Conservation (phyloP, 53 echinoderm and acorn worm genomes). For the Apostichopus leukothele region DNA sequence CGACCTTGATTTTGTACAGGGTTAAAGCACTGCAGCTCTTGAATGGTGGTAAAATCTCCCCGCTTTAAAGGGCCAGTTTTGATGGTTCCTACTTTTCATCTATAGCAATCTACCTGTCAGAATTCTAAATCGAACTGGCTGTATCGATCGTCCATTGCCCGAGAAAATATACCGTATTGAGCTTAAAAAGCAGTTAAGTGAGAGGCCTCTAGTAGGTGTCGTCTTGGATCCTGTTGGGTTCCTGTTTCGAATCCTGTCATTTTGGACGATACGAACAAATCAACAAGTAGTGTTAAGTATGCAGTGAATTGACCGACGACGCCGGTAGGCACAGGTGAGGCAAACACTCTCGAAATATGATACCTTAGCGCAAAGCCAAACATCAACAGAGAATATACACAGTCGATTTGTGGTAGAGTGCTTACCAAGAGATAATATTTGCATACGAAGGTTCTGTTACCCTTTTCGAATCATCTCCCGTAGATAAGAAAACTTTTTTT, state of each 20-base stretch:
- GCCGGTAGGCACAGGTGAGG: slow-evolving; percentile 50
- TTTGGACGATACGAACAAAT: slow-evolving; percentile 20
- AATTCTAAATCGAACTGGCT: slow-evolving; percentile 28
- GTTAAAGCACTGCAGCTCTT: too few relatives aligned
- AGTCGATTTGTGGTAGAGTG: slow-evolving; percentile 41
- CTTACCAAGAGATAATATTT: slow-evolving; percentile 47
- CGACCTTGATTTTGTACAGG: too few relatives aligned
- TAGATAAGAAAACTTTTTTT: slow-evolving; percentile 10
- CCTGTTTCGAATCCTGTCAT: slow-evolving; percentile 43
- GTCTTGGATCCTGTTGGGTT: slow-evolving; percentile 21
- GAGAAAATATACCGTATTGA: slow-evolving; percentile 37
- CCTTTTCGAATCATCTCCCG: slow-evolving; percentile 32
- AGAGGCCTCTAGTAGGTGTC: slow-evolving; percentile 17
- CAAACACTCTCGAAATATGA: slow-evolving; percentile 41
- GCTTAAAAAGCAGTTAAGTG: slow-evolving; percentile 32
- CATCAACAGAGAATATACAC: slow-evolving; percentile 35
- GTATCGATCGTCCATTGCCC: slow-evolving; percentile 33
- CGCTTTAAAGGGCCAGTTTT: too few relatives aligned
- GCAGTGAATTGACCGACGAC: slow-evolving; percentile 18
- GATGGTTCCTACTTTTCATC: too few relatives aligned
- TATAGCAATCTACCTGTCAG: not conserved
- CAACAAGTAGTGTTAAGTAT: slow-evolving; percentile 47
- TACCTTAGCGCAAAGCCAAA: slow-evolving; percentile 27
- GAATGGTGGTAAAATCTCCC: too few relatives aligned
- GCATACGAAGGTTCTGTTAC: slow-evolving; percentile 37